Base-by-base conservation (phyloP, 2,113 vertebrate genomes). In the Hiodon tergisus region DNA sequence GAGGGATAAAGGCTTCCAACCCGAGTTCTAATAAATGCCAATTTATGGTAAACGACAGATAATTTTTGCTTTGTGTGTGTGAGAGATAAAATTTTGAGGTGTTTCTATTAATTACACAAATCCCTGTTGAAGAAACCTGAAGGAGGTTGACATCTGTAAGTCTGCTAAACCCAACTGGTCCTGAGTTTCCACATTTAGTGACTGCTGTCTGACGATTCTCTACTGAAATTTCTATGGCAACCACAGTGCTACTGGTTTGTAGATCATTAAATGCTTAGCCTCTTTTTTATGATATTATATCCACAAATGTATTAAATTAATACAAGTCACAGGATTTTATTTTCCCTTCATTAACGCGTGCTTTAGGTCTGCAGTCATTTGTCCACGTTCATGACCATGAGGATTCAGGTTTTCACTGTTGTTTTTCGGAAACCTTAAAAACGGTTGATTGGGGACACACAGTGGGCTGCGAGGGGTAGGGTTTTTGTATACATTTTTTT, bases 201-300 rank as follows among this genome's bases (percentile, higher is more conserved):
- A 59, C 55, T 58, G 70, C 31, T 57, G 54, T 9, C 13, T 61
- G 8, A n/a, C 9, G 60, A 4, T 55, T 46, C 69, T 73, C n/a
- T 31, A n/a, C 50, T 31, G 72, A 72, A 8, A 16, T 72, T 31
- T 59, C 46, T 72, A 61, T 72, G 60, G 47, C 59, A 50, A n/a
- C 72, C 72, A 73, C 53, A 61, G 31, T 50, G 51, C 72, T 60
- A 50, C 57, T 14, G 11, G 58, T 72, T 72, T 53, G 71, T 16
- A 73, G 50, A 60, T 73, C 60, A 51, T 3, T 5, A 50, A 62
- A 73, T 65, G 5, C 48, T 48, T 48, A 47, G 72, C 51, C 50
- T 62, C 53, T 70, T 70, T 53, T 70, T 70, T 16, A 47, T 68
- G 8, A 14, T 5, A 13, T 55, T 70, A 31, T 53, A 58, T 52